Evolutionary conservation across 2,797 vertebrate genomes (phyloP).

Genomic region (Alfaro cultratus): DNA sequence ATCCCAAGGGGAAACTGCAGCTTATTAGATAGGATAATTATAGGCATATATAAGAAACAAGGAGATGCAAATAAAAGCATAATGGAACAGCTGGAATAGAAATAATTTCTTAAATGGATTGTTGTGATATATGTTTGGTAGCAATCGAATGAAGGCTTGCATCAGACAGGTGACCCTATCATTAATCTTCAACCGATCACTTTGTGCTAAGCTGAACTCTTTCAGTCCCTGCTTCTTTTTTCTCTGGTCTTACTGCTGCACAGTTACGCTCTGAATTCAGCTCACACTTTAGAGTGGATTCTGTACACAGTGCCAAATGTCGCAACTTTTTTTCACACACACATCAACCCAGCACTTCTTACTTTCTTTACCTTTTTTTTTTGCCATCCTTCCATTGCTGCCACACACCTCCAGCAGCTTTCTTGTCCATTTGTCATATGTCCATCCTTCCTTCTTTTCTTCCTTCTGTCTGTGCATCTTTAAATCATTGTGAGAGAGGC

Average conservation of each 20-base stretch:
- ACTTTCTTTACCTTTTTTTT: constrained; percentile 32
- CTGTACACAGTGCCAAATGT: constrained; percentile 44
- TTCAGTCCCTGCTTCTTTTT: constrained; percentile 26
- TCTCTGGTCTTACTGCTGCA: constrained; percentile 4
- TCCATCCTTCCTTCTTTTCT: constrained; percentile 35
- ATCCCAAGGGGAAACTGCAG: neutral
- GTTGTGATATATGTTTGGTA: neutral
- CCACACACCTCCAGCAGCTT: constrained; percentile 36
- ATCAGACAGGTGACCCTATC: constrained; percentile 45
- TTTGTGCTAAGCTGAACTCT: constrained; percentile 47
- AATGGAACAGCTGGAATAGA: neutral
- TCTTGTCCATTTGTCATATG: constrained; percentile 43
- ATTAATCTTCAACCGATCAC: constrained; percentile 50
- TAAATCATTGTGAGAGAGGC: constrained; percentile 44
- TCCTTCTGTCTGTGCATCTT: constrained; percentile 50
- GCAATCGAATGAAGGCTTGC: neutral
- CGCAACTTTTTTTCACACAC: constrained; percentile 3
- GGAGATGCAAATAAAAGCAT: constrained; percentile 9
- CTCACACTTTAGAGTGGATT: constrained; percentile 57
- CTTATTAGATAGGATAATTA: constrained; percentile 22
- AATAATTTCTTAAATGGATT: neutral
- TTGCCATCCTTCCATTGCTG: constrained; percentile 29
- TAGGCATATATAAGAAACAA: constrained; percentile 15
- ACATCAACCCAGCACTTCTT: constrained; percentile 13
- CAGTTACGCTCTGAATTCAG: constrained; percentile 67